These are phyloP conservation scores for Capromys pilorides DNA, from an alignment of 2,797 vertebrate species.

Conservation along the genomic window DNA sequence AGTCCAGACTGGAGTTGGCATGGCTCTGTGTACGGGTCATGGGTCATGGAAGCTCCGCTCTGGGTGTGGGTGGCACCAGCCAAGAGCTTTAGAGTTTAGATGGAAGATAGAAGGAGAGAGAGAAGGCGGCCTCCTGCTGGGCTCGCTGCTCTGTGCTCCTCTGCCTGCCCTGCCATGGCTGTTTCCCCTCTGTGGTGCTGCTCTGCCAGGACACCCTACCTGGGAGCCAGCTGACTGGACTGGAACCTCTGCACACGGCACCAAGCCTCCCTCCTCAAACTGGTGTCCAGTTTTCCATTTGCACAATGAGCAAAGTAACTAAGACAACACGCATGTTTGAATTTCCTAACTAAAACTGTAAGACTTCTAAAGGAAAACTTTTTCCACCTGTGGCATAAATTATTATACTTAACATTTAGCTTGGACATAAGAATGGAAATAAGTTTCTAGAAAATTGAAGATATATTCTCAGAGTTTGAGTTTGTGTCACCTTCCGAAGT, in stretches of 20 bases:
- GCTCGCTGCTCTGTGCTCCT: too few species aligned
- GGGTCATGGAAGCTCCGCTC: not conserved
- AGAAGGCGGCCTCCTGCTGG: not conserved
- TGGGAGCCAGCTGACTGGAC: not conserved
- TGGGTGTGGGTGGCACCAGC: not conserved
- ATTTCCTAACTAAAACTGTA: slow-evolving; percentile 47
- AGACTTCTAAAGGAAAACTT: slow-evolving; percentile 45
- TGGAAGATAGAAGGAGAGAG: not conserved
- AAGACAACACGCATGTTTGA: slow-evolving; percentile 26
- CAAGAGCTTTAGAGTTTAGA: not conserved
- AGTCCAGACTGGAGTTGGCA: not conserved
- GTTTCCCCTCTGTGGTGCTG: not conserved
- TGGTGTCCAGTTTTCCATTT: not conserved
- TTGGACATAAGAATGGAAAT: slow-evolving; percentile 61
- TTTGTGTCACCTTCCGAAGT: slow-evolving; percentile 28
- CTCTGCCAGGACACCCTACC: not conserved
- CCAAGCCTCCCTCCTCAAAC: not conserved
- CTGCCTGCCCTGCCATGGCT: not conserved
- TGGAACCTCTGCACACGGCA: not conserved
- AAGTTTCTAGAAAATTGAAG: slow-evolving; percentile 30
- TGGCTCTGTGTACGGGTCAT: not conserved
- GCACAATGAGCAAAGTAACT: not conserved
- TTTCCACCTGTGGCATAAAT: slow-evolving; percentile 47
- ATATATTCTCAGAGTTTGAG: slow-evolving; percentile 12
- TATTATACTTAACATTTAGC: slow-evolving; percentile 70